A percentile compares a stretch with the other conserved stretches of the same genome.
These are phyloP conservation scores for Terrapene triunguis DNA, from an alignment of 2,113 vertebrate genomes.

Conservation along the genomic window DNA sequence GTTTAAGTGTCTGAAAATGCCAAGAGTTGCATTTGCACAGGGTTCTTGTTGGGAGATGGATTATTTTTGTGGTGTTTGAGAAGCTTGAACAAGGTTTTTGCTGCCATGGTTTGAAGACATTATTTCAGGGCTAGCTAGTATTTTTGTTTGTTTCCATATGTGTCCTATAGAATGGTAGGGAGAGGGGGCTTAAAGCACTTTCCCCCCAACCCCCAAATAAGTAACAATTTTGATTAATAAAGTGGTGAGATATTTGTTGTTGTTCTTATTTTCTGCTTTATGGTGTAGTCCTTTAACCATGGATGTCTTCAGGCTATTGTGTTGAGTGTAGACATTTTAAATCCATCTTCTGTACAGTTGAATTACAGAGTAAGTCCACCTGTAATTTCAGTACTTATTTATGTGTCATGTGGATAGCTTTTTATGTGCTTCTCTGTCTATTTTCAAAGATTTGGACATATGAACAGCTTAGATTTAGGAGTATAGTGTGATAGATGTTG, in stretches of 20 bases:
- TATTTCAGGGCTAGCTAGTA: fast-evolving
- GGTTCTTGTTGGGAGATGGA: background rate
- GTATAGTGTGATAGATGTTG: background rate
- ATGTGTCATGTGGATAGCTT: conserved; percentile 1
- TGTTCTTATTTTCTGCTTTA: conserved; percentile 39
- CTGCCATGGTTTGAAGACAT: background rate
- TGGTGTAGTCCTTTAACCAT: conserved; percentile 17
- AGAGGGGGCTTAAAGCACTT: background rate
- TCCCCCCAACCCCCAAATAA: background rate
- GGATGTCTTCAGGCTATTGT: background rate
- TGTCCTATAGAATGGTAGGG: background rate
- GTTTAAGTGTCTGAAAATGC: background rate
- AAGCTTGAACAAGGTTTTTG: background rate
- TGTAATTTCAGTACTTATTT: conserved; percentile 49
- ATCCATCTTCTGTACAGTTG: conserved; percentile 12
- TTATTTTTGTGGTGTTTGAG: background rate
- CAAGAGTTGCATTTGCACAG: conserved; percentile 4
- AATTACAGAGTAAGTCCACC: conserved; percentile 5
- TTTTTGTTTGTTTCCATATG: conserved; percentile 16
- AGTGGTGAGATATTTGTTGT: conserved; percentile 23
- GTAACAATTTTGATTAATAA: background rate
- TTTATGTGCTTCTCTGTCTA: conserved; percentile 24
- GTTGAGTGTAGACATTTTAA: background rate
- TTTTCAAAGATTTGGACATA: background rate
- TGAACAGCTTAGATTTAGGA: background rate